Percentiles rank a stretch among this genome's conserved stretches.
These are phyloP conservation scores for Otocyon megalotis DNA, from an alignment of 2,113 vertebrate species.

Conservation along the genomic window DNA sequence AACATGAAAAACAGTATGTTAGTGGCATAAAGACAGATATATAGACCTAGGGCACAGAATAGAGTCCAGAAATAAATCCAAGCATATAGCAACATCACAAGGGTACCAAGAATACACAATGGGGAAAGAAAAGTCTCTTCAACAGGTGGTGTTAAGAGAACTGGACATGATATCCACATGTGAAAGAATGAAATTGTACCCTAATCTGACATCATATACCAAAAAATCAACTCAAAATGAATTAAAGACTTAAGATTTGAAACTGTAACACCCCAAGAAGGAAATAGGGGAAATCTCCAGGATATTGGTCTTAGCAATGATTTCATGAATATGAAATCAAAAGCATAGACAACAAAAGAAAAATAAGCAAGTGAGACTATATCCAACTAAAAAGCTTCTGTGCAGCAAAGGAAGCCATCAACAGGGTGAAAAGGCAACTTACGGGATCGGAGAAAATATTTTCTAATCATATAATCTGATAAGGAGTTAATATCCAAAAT, in stretches of 20 bases:
- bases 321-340: neutral
- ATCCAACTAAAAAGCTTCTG: neutral
- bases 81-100: neutral
- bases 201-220: neutral
- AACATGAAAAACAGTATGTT: neutral
- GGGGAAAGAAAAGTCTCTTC: neutral
- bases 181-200: neutral
- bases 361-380: neutral
- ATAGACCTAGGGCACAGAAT: neutral
- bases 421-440: neutral
- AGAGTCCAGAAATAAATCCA: neutral
- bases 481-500: neutral
- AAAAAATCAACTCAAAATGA: neutral
- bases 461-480: neutral
- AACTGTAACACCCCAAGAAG: neutral
- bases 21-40: neutral
- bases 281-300: neutral
- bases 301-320: neutral
- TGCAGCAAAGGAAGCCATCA: neutral
- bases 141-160: neutral
- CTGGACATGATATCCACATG: neutral
- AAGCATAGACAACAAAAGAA: neutral
- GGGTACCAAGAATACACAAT: neutral
- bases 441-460: neutral
- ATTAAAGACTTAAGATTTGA: neutral